These are phyloP conservation scores for Astropecten irregularis DNA, from an alignment of 53 echinoderm and acorn worm genomes.

Conservation along the genomic window DNA sequence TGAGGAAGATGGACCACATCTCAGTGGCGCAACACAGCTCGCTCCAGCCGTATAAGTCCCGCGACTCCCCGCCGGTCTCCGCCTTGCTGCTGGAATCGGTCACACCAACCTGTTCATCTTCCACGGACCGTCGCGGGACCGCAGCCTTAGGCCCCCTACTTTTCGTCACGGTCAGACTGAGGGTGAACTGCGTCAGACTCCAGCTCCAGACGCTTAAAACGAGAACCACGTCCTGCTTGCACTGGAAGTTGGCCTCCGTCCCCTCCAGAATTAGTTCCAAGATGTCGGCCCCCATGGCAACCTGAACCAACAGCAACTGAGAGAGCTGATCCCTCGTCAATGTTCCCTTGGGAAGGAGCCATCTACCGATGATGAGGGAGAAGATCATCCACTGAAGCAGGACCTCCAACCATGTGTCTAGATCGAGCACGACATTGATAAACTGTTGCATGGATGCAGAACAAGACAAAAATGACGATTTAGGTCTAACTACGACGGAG, in stretches of 20 bases:
- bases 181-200: slow-evolving; percentile 86
- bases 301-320: slow-evolving; percentile 84
- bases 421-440: too few relatives aligned
- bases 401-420: background rate
- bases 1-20: slow-evolving; percentile 12
- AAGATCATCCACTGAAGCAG: slow-evolving; percentile 8
- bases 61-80: background rate
- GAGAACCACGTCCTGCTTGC: slow-evolving; percentile 56
- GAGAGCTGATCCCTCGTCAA: slow-evolving; percentile 92
- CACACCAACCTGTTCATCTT: too few relatives aligned
- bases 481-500: too few relatives aligned
- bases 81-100: too few relatives aligned
- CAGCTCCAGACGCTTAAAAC: slow-evolving; percentile 77
- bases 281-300: slow-evolving; percentile 94
- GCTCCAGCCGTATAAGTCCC: slow-evolving; percentile 11
- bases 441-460: too few relatives aligned
- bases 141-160: background rate
- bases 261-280: slow-evolving; percentile 77
- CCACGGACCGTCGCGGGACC: background rate
- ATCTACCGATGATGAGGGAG: slow-evolving; percentile 73
- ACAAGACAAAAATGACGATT: too few relatives aligned
- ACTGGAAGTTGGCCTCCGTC: background rate
- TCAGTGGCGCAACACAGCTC: background rate
- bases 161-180: slow-evolving; percentile 77
- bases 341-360: slow-evolving; percentile 87